Percentiles rank a stretch among this genome's conserved stretches.
Conservation (phyloP, 1,140 invertebrate species). For the Melanaphis sacchari region DNA sequence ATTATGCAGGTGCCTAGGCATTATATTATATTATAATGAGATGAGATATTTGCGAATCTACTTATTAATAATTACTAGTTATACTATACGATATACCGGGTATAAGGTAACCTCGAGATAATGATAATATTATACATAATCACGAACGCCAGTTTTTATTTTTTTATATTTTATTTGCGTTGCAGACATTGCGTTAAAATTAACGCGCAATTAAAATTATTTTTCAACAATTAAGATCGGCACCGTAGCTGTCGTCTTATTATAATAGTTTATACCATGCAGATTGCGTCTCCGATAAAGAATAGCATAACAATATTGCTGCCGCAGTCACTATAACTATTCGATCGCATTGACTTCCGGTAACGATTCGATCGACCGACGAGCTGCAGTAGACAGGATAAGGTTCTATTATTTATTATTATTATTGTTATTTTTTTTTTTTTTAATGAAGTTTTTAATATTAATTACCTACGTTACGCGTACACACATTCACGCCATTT, state of each 20-base stretch:
- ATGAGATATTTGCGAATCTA: background rate
- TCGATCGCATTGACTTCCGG: background rate
- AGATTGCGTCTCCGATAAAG: background rate
- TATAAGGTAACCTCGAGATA: background rate
- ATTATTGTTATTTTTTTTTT: background rate
- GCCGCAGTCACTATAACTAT: background rate
- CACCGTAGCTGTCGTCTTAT: background rate
- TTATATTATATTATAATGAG: background rate
- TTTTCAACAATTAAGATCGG: background rate
- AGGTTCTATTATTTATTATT: background rate
- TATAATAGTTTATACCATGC: background rate
- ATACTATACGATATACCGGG: background rate
- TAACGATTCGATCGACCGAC: background rate
- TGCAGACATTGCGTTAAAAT: background rate
- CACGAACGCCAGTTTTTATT: background rate
- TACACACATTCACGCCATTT: background rate
- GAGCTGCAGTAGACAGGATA: background rate
- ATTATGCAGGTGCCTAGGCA: background rate
- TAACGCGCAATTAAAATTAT: background rate
- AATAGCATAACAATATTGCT: background rate
- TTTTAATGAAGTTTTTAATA: background rate
- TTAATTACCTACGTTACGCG: background rate
- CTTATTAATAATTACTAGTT: background rate
- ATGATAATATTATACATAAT: background rate
- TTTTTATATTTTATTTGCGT: background rate